Base-by-base conservation (phyloP, 2,797 vertebrate genomes). In the Nannoperca australis region DNA sequence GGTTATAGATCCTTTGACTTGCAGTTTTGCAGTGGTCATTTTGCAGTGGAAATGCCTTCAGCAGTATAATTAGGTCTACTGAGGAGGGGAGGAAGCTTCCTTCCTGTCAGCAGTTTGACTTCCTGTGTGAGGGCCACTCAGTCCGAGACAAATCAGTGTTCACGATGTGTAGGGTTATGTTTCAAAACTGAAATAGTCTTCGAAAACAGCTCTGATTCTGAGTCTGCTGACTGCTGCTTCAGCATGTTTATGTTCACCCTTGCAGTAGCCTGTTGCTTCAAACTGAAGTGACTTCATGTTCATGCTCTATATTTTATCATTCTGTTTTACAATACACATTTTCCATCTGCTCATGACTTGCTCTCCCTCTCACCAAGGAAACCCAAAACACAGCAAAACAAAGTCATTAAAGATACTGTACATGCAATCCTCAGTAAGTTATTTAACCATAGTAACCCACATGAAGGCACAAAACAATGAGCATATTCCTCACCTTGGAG, bases 31-130 rank as follows among this genome's bases (percentile, higher is more conserved):
- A 56, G 82, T 32, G 55, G 68, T 76, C 62, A 79, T 72, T 83
- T n/a, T n/a, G n/a, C n/a, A n/a, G n/a, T n/a, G 89, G 85, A 87
- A 89, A 91, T 81, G 73, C 75, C 79, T 85, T 76, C 13, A 51
- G 78, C 61, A 51, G 81, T 85, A 81, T 83, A 85, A 88, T 88
- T 85, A 77, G 70, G 68, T 83, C 76, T 64, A 32, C 27, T 47
- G 59, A 82, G 78, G 54, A 78, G 87, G 91, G 87, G 87, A 87
- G 92, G 93, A 88, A 84, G 81, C 89, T 91, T 92, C 89, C 93
- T 93, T 95, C 95, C 95, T 89, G 88, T 87, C 83, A 90, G 91
- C 90, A 88, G 80, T 71, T 72, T 75, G 59, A 90, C 90, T 92
- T 95, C 93, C 92, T 92, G 79, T 88, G 58, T 30, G 24, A 79